Percentiles rank a stretch among this genome's conserved stretches.
These are phyloP conservation scores for Xestia xanthographa DNA, from an alignment of 2,888 invertebrate species.

Conservation along the genomic window DNA sequence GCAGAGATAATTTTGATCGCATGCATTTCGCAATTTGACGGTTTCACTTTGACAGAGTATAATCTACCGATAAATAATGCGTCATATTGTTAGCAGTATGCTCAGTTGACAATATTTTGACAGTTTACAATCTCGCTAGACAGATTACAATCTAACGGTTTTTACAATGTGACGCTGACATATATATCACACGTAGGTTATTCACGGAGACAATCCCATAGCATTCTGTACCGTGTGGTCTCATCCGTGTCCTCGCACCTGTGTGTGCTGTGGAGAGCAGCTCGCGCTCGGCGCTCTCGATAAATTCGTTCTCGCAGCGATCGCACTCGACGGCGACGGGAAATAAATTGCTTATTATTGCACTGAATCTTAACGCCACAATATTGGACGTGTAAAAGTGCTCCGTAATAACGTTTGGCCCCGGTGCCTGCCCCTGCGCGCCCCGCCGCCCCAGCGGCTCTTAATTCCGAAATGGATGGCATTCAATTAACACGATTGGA, in stretches of 20 bases:
- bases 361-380: conserved; percentile 48
- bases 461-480: conserved; percentile 71
- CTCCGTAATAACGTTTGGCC: conserved; percentile 30
- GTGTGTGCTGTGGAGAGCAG: neutral
- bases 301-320: conserved; percentile 31
- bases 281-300: conserved; percentile 6
- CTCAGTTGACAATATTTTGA: no score
- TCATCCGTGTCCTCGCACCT: neutral
- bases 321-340: conserved; percentile 40
- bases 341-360: conserved; percentile 65
- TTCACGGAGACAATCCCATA: neutral
- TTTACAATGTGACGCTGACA: no score
- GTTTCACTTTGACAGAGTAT: no score
- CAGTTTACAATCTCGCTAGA: no score
- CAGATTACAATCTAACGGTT: no score
- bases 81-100: no score
- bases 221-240: no score
- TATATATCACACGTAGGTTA: neutral
- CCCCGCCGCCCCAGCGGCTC: conserved; percentile 47
- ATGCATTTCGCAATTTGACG: no score
- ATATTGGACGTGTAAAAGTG: conserved; percentile 34
- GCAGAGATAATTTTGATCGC: no score
- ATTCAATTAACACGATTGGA: conserved; percentile 74
- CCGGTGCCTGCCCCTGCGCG: neutral
- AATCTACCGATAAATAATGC: no score